Base-by-base conservation (phyloP, 2,888 invertebrate species). In the Crepidodera aurea region DNA sequence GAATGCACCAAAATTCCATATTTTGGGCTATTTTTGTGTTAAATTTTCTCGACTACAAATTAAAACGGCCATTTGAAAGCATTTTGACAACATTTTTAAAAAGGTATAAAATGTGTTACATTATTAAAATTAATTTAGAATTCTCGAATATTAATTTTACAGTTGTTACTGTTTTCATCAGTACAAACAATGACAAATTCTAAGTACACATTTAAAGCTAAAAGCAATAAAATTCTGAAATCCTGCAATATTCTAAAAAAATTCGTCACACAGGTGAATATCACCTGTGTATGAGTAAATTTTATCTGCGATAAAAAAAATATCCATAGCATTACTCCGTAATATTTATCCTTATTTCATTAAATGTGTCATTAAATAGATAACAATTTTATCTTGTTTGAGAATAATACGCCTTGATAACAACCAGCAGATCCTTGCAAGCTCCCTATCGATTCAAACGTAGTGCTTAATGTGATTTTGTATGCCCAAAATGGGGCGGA, bases 361-460 rank as follows among this genome's bases (percentile, higher is more conserved):
- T 60, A 67, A 62, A 67, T 62, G 65, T 65, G 65, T 67, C 67
- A 65, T 67, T 62, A 67, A 62, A 60, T 27, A 67, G 67, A 67
- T 67, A 67, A 67, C 60, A 54, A 46, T 51, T 58, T 65, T 67
- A 65, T 67, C 64, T 64, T 59, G 58, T 55, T 64, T 48, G 54
- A 44, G 50, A 54, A 42, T 46, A 60, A 56, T 48, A 39, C 39
- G 40, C 19, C 16, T 10, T 42, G 19, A 42, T 55, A 18, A 18
- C 57, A 51, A 57, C 40, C 61, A 19, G 13, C 60, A 40, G 34
- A 34, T 40, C 25, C 18, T 10, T 51, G 10, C 10, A 29, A 10
- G 10, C 10, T 29, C 22, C 22, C 1, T 57, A n/a, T 56, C n/a
- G 29, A 34, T 27, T 8, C 51, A 37, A 18, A 51, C 18, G 37